Evolutionary conservation across 2,797 vertebrate genomes (phyloP), one percentile per base, ranked within the genome.

Genomic region (Acanthurus lineatus): DNA sequence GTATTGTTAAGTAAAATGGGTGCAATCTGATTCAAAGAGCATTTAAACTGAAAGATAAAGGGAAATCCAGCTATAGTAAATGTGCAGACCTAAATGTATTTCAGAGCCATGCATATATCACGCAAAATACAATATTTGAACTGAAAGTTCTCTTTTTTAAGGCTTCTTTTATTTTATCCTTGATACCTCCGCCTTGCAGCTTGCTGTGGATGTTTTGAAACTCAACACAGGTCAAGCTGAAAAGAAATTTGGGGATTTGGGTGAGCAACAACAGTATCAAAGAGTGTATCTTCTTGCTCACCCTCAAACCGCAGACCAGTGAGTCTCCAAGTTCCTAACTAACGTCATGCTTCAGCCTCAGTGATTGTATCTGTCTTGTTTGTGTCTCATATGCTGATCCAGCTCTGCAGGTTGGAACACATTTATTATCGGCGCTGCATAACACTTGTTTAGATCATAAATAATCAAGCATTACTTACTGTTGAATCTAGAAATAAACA

Each of bases 131-230:
- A 57, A 60, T 44, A 61, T 52, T 45, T 56, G 1, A 28, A 52
- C n/a, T 6, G 47, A 49, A 25, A 45, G 4, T 47, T 54, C 48
- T 40, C 8, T 68, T 14, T 15, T 61, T 40, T 28, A 58, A 44
- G 22, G 16, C 20, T 59, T 54, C 28, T 58, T 45, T 45, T 38
- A 11, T 42, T 15, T 12, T 7, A 62, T 51, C 42, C 9, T 6
- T 9, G 4, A 5, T n/a, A 35, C 61, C 35, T 32, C 17, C 0
- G 15, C 5, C 14, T n/a, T n/a, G 20, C 7, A 45, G 56, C 45
- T 73, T 52, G 5, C 53, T 1, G 28, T 19, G 28, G 20, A 58
- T 76, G 60, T 65, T 60, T 65, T 70, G 56, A 76, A 66, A 76
- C 28, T 76, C 48, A 51, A 38, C 60, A 60, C 38, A 20, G 56